Base-by-base conservation (phyloP, 2,797 vertebrate species). In the Sebastes hopkinsi region DNA sequence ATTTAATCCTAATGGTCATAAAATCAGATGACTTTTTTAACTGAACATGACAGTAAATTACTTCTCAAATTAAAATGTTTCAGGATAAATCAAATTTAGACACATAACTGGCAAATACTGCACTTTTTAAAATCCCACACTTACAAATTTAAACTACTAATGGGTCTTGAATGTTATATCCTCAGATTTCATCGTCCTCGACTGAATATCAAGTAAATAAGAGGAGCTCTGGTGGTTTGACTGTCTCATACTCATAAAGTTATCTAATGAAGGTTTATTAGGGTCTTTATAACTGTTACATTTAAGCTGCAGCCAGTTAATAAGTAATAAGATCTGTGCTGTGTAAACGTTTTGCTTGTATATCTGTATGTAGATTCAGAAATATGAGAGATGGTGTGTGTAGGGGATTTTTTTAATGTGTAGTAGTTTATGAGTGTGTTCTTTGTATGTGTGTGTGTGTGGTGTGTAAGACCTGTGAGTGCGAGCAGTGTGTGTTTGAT, bases 401-500 rank as follows among this genome's bases (percentile, higher is more conserved):
- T 67, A 7, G 42, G 16, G 12, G 46, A 56, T 64, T 78, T 80
- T 36, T 78, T 80, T 36, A 52, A 61, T 46, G 67, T 67, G 9
- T 38, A 10, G 72, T 10, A 34, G 42, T 34, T 59, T 32, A 38
- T 13, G 32, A 52, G 80, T 77, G 67, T 80, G 14, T 54, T 69
- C 6, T 68, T 20, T 50, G 34, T 23, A 4, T 71, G 42, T 34
- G 54, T 68, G 77, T 72, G 77, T 67, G 14, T 54, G 68, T 18
- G 46, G 65, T 80, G 81, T 88, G 85, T 89, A 34, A 80, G 18
- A 76, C 36, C 60, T 75, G 64, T 18, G 55, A 72, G 85, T 68
- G 85, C 7, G 25, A 72, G 77, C 54, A 78, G 84, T 88, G 86
- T 92, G 87, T 89, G 81, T 92, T 79, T 89, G 88, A 94, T 92